Evolutionary conservation across 2,113 vertebrate species (phyloP), one percentile per base, ranked within the genome.

Genomic region (Xiphophorus hellerii): DNA sequence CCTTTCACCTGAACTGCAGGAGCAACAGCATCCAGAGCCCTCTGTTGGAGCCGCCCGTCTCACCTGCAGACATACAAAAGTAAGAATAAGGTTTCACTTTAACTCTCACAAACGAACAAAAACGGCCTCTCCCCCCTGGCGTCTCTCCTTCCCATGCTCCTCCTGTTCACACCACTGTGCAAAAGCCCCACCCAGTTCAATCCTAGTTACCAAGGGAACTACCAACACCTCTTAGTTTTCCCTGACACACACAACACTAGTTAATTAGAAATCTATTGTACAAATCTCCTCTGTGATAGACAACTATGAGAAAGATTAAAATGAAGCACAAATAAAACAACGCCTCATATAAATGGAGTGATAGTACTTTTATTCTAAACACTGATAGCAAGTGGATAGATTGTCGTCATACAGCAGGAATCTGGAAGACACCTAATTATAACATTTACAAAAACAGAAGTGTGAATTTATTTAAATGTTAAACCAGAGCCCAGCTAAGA

Each of bases 1-100:
- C 92, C 92, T 93, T 93, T 93, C 86, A 91, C 86, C 90, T 89
- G 84, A 86, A 71, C 81, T 5, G 31, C 82, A 80, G 81, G 76
- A 80, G 73, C 81, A 79, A 77, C 89, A 8, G 30, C 92, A 93
- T 93, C 79, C 86, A 91, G 86, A 74, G 73, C 77, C 88, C 79
- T 87, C 71, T 69, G 87, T 82, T 71, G 75, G 77, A 87, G 82
- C 81, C 62, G 69, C 82, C 73, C 25, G 87, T 80, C 80, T 92
- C 86, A 90, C 92, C 92, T 93, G 81, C 61, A 80, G 62, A 76
- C 30, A 76, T 9, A 85, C 29, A 76, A 70, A 81, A 69, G 66
- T 71, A 48, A 48, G 75, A 82, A 78, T 80, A 71, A 79, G 68
- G 73, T 83, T 84, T 86, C 70, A 82, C 77, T 80, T 74, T 33